These are phyloP conservation scores for Synergus laeviventris DNA, from an alignment of 2,888 invertebrate genomes.

Conservation along the genomic window DNA sequence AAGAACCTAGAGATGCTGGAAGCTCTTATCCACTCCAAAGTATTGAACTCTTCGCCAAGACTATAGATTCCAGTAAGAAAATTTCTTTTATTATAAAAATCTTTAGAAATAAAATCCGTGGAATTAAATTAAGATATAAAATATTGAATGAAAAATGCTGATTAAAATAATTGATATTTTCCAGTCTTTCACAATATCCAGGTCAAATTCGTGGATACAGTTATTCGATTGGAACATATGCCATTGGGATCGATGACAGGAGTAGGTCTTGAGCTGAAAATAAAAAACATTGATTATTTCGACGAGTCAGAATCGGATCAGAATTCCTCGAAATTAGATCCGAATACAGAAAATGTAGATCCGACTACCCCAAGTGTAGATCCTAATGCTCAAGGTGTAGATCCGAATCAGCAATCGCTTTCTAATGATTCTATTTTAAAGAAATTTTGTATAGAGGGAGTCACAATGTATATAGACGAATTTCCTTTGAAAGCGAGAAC, in stretches of 20 bases:
- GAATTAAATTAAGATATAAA: no score
- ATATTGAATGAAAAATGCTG: background rate
- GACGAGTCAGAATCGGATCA: conserved; percentile 89
- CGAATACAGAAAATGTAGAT: no score
- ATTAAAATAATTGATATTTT: conserved; percentile 66
- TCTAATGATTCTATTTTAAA: conserved; percentile 91
- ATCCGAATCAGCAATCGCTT: conserved; percentile 78
- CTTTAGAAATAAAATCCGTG: no score
- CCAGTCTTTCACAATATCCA: conserved; percentile 89
- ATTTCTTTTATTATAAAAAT: no score
- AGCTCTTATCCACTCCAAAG: conserved; percentile 85
- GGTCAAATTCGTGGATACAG: conserved; percentile 88
- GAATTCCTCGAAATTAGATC: conserved; percentile 79
- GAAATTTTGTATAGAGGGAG: conserved; percentile 87
- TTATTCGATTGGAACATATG: conserved; percentile 90
- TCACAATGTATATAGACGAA: conserved; percentile 89
- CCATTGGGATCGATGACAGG: conserved; percentile 85
- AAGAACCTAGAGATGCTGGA: conserved; percentile 79
- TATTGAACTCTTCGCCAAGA: conserved; percentile 92
- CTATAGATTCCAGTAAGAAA: conserved; percentile 94
- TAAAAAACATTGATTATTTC: conserved; percentile 90
- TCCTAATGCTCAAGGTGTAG: no score
- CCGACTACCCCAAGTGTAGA: no score
- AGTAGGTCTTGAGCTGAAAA: conserved; percentile 88
- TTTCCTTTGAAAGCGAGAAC: conserved; percentile 82